Percentiles rank a stretch among this genome's conserved stretches.
These are phyloP conservation scores for Mirza zaza DNA, from an alignment of 2,113 vertebrate species.

Conservation along the genomic window DNA sequence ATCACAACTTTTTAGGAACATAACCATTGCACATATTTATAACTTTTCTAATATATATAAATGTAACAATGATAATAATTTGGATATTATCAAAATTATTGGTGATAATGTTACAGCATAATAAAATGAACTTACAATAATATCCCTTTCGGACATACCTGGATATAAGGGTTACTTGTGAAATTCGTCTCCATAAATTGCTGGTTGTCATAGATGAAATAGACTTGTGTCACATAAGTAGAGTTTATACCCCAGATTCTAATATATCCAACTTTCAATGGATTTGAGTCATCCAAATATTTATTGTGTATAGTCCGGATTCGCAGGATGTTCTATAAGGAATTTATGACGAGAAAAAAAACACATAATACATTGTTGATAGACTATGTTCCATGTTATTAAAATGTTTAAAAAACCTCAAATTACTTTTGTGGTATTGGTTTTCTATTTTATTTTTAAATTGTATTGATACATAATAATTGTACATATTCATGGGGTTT, in stretches of 20 bases:
- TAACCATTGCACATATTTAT: not conserved
- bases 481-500: not conserved
- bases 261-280: conserved; percentile 72
- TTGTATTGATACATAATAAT: not conserved
- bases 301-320: conserved; percentile 63
- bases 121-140: not conserved
- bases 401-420: not conserved
- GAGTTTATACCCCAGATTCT: conserved; percentile 58
- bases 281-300: conserved; percentile 51
- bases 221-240: conserved; percentile 40
- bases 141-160: conserved; percentile 61
- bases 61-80: not conserved
- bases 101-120: not conserved
- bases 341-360: conserved; percentile 9
- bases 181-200: not conserved
- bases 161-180: not conserved
- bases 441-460: not conserved
- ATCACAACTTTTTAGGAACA: not conserved
- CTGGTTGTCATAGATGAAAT: conserved; percentile 16
- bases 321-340: conserved; percentile 49
- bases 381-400: not conserved
- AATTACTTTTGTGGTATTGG: not conserved
- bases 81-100: not conserved
- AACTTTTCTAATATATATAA: not conserved
- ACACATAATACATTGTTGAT: not conserved